Percentiles rank a stretch among this genome's conserved stretches.
Conservation (phyloP, 2,113 vertebrate genomes). For the Castor canadensis region DNA sequence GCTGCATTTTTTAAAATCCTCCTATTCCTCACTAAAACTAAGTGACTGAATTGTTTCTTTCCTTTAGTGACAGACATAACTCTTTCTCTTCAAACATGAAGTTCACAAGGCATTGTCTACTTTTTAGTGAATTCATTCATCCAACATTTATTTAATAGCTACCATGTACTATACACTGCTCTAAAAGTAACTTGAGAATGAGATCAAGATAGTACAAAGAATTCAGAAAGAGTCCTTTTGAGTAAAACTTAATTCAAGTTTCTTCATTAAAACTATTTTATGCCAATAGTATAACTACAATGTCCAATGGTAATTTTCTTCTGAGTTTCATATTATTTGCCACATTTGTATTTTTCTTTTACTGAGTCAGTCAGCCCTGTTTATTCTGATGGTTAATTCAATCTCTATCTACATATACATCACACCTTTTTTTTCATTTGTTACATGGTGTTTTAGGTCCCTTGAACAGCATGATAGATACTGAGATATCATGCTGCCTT, state of each 20-base stretch:
- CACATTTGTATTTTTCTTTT: background rate
- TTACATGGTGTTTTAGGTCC: background rate
- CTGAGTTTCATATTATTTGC: background rate
- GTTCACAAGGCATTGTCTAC: background rate
- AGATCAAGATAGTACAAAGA: background rate
- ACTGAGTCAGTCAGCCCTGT: background rate
- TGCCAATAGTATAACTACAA: background rate
- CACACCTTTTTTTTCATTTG: background rate
- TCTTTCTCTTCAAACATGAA: background rate
- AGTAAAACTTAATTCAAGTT: background rate
- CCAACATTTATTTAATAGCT: background rate
- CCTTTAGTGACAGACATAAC: background rate
- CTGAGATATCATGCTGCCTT: background rate
- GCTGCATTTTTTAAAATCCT: background rate
- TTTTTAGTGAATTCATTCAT: background rate
- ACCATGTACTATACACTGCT: background rate
- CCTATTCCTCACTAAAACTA: background rate
- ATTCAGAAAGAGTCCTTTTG: background rate
- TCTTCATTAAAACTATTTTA: background rate
- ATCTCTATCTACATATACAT: background rate
- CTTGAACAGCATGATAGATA: background rate
- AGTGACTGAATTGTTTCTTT: background rate
- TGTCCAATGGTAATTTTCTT: background rate
- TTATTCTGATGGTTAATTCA: background rate
- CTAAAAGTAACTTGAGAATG: background rate